Conservation (phyloP, 2,888 invertebrate species). For the Archips xylosteana region DNA sequence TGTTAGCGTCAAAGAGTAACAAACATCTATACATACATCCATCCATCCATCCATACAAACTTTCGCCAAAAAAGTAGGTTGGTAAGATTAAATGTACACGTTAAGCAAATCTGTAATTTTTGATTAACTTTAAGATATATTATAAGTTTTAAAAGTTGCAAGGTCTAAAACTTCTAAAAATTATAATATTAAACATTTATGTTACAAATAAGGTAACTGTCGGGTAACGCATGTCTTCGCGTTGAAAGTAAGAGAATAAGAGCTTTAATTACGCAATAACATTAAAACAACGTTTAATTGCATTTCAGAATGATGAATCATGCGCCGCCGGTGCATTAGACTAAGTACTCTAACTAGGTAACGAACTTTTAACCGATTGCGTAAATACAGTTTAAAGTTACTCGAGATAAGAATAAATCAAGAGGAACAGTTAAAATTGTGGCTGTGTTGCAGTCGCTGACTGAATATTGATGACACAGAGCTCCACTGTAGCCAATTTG, state of each 20-base stretch:
- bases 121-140: too few relatives aligned
- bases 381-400: slow-evolving; percentile 36
- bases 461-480: slow-evolving; percentile 78
- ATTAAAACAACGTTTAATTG: slow-evolving; percentile 17
- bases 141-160: too few relatives aligned
- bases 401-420: slow-evolving; percentile 39
- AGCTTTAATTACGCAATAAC: slow-evolving; percentile 6
- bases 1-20: too few relatives aligned
- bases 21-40: too few relatives aligned
- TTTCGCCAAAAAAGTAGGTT: too few relatives aligned
- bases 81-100: background rate
- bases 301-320: slow-evolving; percentile 37
- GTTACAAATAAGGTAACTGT: background rate
- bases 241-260: background rate
- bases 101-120: too few relatives aligned
- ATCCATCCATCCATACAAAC: too few relatives aligned
- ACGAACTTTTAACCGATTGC: slow-evolving; percentile 28
- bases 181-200: too few relatives aligned
- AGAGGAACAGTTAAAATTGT: slow-evolving; percentile 43
- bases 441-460: slow-evolving; percentile 53
- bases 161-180: background rate
- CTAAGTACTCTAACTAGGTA: slow-evolving; percentile 5
- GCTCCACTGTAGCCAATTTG: slow-evolving; percentile 77
- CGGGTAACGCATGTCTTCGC: background rate
- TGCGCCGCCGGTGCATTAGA: slow-evolving; percentile 26